Evolutionary conservation across 2,888 invertebrate genomes (phyloP), one percentile per base, ranked within the genome.

Genomic region (Micropterix aruncella): DNA sequence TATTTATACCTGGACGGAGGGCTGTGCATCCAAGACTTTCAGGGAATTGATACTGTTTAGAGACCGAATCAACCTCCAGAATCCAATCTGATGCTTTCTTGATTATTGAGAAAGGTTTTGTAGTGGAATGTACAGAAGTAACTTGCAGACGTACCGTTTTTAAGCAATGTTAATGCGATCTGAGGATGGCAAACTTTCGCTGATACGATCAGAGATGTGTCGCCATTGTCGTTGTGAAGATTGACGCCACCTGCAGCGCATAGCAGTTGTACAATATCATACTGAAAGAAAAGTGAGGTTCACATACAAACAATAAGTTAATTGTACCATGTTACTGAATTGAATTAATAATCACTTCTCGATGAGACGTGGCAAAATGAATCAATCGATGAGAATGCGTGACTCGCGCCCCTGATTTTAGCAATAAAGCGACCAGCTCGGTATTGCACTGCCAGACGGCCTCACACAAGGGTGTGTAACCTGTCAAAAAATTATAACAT

Each of bases 351-450:
- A 14, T 38, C 14, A 38, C 38, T 14, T 38, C 4, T 15, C 14
- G 5, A 14, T 38, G 16, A 38, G 38, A 38, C 4, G 27, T 27
- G 5, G 83, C 80, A 52, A 75, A 73, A 53, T 85, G 84, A 41
- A 86, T 59, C 37, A 85, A 65, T 58, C 75, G 75, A 56, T 83
- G 81, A 1, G 79, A 78, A 49, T 82, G 80, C 37, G 82, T 75
- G 9, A 83, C 67, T 42, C 83, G 74, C 2, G 84, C 84, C 7
- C 84, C 83, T 18, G 74, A 70, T 19, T 66, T 59, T 44, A 86
- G 55, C 18, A 86, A 62, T 36, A 74, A 60, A 51, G 72, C 68
- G 7, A 80, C 74, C 49, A 81, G 66, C 14, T 67, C 59, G 1
- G 72, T 63, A 52, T 75, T 70, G 53, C 78, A 77, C 51, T 74